Base-by-base conservation (phyloP, 2,113 vertebrate species). In the Corvus hawaiiensis region DNA sequence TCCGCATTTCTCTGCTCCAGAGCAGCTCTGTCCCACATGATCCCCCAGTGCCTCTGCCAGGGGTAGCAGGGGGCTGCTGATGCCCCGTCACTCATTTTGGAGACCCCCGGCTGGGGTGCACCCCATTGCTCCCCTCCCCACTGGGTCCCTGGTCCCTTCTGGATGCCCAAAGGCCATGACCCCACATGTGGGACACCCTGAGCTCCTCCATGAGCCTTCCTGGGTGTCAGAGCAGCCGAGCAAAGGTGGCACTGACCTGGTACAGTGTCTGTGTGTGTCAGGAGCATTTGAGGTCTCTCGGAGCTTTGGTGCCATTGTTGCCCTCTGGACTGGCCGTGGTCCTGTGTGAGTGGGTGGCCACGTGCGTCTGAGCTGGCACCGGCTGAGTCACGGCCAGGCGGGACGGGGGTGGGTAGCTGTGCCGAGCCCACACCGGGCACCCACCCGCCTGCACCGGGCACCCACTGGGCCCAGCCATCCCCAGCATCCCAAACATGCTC, bases 401-500 rank as follows among this genome's bases (percentile, higher is more conserved):
- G 54, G 84, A 33, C 11, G 17, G 55, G 39, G 54, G 37, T 0
- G 67, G 58, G 44, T 0, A 1, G 59, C 79, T 28, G 66, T 5
- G 5, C 72, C 2, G 4, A 90, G 63, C 72, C 72, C 49, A 30
- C 33, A 1, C 5, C 1, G 1, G 43, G 82, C 68, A 41, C 81
- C 82, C 59, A 78, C 68, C 35, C 14, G 5, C 59, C n/a, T 4
- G 0, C 33, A 30, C 61, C 2, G 0, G 48, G 39, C n/a, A 35
- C 48, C 69, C 71, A 58, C 15, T 6, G 0, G 0, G 10, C 64
- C 56, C 55, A 7, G 48, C 59, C 3, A 0, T 24, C 79, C 66
- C 66, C 55, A 41, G 78, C 96, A 96, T 46, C 96, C 93, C 3
- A 23, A 97, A 28, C 72, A 97, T 76, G 87, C 87, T 41, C 68